phyloP scores from a whole-genome alignment of 2,888 invertebrate species.

The Drosophila recens region DNA sequence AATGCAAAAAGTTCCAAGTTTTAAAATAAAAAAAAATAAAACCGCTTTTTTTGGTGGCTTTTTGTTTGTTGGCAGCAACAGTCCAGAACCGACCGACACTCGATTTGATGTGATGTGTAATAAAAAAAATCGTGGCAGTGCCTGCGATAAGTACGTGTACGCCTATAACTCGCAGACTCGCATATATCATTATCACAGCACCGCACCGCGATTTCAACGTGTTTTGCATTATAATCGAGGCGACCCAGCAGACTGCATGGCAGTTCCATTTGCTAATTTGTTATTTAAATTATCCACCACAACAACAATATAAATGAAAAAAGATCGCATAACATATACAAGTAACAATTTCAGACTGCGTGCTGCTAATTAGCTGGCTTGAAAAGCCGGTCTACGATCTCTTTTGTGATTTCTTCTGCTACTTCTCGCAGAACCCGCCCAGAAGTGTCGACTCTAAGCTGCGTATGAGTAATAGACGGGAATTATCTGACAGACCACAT shows the following conservation, averaged over 20 bases:
- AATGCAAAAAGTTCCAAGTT: constrained; percentile 40
- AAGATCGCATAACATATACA: constrained; percentile 25
- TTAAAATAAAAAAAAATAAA: constrained; percentile 21
- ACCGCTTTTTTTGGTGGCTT: constrained; percentile 34
- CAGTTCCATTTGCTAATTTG: constrained; percentile 69
- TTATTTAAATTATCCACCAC: constrained; percentile 58
- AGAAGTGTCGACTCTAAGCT: constrained; percentile 4
- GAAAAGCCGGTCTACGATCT: constrained; percentile 30
- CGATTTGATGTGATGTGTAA: constrained; percentile 54
- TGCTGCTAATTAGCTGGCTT: constrained; percentile 51
- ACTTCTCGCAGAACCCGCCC: constrained; percentile 4
- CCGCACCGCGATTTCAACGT: constrained; percentile 38
- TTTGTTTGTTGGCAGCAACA: constrained; percentile 58
- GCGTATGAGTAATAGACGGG: constrained; percentile 35
- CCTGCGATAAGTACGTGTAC: constrained; percentile 35
- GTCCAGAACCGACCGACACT: constrained; percentile 57
- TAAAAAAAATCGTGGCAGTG: constrained; percentile 49
- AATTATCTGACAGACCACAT: constrained; percentile 23
- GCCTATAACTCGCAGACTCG: constrained; percentile 7
- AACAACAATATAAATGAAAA: constrained; percentile 4
- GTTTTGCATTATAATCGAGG: constrained; percentile 74
- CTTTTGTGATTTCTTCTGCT: neutral
- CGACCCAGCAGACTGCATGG: constrained; percentile 65
- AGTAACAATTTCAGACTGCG: constrained; percentile 21
- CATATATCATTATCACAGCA: constrained; percentile 54